phyloP scores from a whole-genome alignment of 1,140 invertebrate genomes.

The Drosophila auraria region DNA sequence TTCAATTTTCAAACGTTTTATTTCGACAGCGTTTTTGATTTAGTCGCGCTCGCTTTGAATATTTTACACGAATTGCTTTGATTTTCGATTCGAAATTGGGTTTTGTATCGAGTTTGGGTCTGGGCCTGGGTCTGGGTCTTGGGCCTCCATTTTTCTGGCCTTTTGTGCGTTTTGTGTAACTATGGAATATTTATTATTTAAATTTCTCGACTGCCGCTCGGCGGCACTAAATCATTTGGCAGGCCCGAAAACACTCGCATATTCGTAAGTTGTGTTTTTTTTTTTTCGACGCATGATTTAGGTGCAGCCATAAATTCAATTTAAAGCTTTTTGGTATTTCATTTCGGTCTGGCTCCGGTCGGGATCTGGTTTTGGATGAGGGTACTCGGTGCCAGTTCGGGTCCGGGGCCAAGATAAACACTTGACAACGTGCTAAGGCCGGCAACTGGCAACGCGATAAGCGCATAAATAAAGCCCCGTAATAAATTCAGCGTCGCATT shows the following conservation, averaged over 20 bases:
- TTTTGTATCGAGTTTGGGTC: constrained; percentile 5
- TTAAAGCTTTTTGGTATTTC: constrained; percentile 81
- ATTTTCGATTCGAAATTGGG: constrained; percentile 39
- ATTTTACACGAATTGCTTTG: constrained; percentile 69
- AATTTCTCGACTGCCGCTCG: constrained; percentile 67
- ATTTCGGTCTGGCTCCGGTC: constrained; percentile 49
- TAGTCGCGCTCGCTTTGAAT: constrained; percentile 75
- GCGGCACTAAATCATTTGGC: constrained; percentile 74
- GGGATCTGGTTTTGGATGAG: constrained; percentile 47
- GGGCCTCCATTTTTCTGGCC: constrained; percentile 61
- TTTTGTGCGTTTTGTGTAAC: constrained; percentile 57
- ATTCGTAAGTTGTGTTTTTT: constrained; percentile 46
- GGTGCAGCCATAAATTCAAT: constrained; percentile 80
- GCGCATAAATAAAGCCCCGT: constrained; percentile 72
- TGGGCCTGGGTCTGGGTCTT: neutral
- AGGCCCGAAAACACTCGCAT: constrained; percentile 58
- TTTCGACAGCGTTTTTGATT: constrained; percentile 81
- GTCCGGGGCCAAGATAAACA: constrained; percentile 71
- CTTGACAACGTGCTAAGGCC: constrained; percentile 82
- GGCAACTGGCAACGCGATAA: constrained; percentile 62
- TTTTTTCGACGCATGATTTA: constrained; percentile 76
- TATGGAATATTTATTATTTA: constrained; percentile 83
- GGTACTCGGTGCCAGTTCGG: constrained; percentile 24
- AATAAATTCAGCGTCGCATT: constrained; percentile 77
- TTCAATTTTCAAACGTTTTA: constrained; percentile 83